Percentiles rank a stretch among this genome's conserved stretches.
phyloP scores from a whole-genome alignment of 2,113 vertebrate genomes.

The Platycercus adscitus region DNA sequence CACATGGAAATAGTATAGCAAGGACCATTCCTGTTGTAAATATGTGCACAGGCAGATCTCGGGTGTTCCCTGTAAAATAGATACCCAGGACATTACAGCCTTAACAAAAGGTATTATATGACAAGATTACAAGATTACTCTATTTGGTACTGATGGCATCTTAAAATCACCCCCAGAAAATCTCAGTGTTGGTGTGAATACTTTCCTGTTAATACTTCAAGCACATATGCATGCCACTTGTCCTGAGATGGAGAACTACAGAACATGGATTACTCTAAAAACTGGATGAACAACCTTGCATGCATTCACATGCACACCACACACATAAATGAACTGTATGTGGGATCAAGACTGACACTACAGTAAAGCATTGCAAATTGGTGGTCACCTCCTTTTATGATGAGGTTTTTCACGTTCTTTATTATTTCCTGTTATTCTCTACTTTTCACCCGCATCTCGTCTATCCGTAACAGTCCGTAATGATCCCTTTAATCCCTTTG shows the following conservation, averaged over 20 bases:
- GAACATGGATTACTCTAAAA: background rate
- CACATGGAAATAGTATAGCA: slow-evolving; percentile 23
- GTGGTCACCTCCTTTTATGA: background rate
- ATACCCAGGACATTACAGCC: background rate
- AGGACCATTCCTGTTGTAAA: slow-evolving; percentile 72
- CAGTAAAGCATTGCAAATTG: background rate
- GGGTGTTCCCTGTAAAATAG: slow-evolving; percentile 15
- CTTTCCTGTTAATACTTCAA: background rate
- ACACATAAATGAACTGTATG: background rate
- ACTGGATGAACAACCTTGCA: background rate
- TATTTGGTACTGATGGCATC: background rate
- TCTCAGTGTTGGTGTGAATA: background rate
- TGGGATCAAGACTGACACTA: background rate
- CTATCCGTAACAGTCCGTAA: background rate
- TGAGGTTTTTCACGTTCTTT: background rate
- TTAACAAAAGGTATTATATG: background rate
- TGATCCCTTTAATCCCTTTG: background rate
- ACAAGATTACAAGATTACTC: background rate
- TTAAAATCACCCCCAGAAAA: background rate
- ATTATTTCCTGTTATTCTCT: background rate
- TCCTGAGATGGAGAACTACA: background rate
- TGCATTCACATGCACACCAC: rapidly evolving
- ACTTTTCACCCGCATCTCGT: background rate
- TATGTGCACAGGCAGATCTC: slow-evolving; percentile 63
- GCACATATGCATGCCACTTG: background rate